These are phyloP conservation scores for Lycia hirtaria DNA, from an alignment of 2,888 invertebrate species.

Conservation along the genomic window DNA sequence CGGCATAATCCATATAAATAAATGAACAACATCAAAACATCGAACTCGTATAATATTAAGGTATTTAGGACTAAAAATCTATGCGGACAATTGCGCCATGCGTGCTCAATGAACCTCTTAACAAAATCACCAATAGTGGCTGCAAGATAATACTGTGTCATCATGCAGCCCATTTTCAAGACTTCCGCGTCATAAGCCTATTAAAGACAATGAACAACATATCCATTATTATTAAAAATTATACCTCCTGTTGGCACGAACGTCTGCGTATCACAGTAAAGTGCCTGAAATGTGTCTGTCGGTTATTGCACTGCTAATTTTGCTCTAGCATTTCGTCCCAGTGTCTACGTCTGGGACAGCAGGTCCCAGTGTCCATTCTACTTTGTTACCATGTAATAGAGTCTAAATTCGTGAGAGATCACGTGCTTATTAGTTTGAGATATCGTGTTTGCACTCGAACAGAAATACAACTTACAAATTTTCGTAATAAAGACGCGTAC, in stretches of 20 bases:
- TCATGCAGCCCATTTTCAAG: slow-evolving; percentile 50
- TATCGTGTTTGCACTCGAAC: slow-evolving; percentile 5
- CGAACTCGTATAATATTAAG: too few relatives aligned
- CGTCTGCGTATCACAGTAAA: slow-evolving; percentile 58
- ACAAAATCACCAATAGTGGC: slow-evolving; percentile 11
- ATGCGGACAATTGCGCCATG: too few relatives aligned
- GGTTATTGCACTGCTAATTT: slow-evolving; percentile 71
- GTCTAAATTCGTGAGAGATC: slow-evolving; percentile 7
- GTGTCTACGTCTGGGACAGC: slow-evolving; percentile 52
- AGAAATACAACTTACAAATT: slow-evolving; percentile 26
- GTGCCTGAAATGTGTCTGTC: slow-evolving; percentile 62
- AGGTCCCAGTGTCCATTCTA: not conserved
- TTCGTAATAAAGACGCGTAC: slow-evolving; percentile 6
- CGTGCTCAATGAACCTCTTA: too few relatives aligned
- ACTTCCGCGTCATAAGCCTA: slow-evolving; percentile 59
- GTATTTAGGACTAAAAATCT: too few relatives aligned
- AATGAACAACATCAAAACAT: too few relatives aligned
- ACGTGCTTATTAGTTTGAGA: not conserved
- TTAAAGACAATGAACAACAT: slow-evolving; percentile 56
- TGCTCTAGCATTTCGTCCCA: slow-evolving; percentile 59
- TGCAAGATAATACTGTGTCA: slow-evolving; percentile 39
- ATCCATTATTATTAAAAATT: slow-evolving; percentile 56
- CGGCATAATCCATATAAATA: too few relatives aligned
- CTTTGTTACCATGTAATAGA: slow-evolving; percentile 7
- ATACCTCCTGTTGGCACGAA: slow-evolving; percentile 46